Conservation (phyloP, 2,113 vertebrate species). For the Cavia aperea region DNA sequence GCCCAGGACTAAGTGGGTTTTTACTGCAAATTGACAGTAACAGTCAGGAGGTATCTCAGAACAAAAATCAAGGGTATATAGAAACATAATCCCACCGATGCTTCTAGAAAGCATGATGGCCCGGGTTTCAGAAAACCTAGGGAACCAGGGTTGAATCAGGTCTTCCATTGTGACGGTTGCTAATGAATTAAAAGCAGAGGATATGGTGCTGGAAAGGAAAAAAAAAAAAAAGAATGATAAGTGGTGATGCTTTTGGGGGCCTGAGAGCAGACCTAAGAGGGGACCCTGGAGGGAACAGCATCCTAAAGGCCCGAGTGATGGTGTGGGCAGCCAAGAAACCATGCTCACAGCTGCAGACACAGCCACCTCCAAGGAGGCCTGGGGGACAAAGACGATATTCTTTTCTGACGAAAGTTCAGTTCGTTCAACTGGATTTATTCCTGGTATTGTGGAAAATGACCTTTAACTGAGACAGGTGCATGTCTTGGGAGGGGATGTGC, state of each 20-base stretch:
- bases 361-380: not conserved
- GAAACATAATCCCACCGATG: slow-evolving; percentile 78
- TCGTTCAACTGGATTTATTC: not conserved
- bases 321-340: not conserved
- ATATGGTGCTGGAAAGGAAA: slow-evolving; percentile 85
- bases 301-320: not conserved
- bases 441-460: not conserved
- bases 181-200: slow-evolving; percentile 95
- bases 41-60: not conserved
- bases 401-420: not conserved
- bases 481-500: not conserved
- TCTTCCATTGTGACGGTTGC: slow-evolving; percentile 97
- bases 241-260: not conserved
- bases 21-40: not conserved
- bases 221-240: not conserved
- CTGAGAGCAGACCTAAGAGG: not conserved
- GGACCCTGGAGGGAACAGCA: not conserved
- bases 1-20: not conserved
- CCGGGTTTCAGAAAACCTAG: slow-evolving; percentile 79
- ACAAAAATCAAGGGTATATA: not conserved
- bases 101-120: slow-evolving; percentile 88
- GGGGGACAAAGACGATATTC: not conserved
- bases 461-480: not conserved
- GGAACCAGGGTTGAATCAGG: slow-evolving; percentile 88
- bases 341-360: not conserved